Percentiles rank a stretch among this genome's conserved stretches.
These are phyloP conservation scores for Spinibarbus caldwelli DNA, from an alignment of 2,797 vertebrate species.

Conservation along the genomic window DNA sequence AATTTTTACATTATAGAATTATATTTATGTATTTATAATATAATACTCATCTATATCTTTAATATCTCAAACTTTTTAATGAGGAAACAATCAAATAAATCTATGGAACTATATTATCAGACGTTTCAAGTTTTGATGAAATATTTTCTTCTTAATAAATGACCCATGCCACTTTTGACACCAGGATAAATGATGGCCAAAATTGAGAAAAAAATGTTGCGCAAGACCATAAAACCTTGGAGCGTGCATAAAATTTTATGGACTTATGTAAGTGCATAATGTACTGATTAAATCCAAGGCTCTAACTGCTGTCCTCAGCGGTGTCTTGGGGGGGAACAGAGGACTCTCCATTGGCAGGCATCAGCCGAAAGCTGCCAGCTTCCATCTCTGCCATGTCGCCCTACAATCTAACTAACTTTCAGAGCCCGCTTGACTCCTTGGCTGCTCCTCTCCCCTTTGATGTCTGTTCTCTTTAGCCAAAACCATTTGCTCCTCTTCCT, in stretches of 20 bases:
- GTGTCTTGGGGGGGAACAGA: constrained; percentile 58
- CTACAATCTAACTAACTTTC: constrained; percentile 71
- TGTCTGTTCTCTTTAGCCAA: constrained; percentile 60
- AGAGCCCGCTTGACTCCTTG: constrained; percentile 56
- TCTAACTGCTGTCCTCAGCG: constrained; percentile 58
- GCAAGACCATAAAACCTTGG: constrained; percentile 48
- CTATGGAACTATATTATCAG: background rate
- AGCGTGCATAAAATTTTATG: constrained; percentile 65
- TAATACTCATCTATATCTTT: background rate
- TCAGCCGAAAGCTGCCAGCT: constrained; percentile 63
- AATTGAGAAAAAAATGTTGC: constrained; percentile 53
- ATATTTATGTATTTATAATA: background rate
- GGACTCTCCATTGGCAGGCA: constrained; percentile 66
- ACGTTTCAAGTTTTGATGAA: background rate
- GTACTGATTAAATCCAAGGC: constrained; percentile 71
- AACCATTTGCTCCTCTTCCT: constrained; percentile 58
- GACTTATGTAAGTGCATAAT: constrained; percentile 63
- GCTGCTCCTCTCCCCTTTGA: constrained; percentile 57
- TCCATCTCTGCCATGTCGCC: constrained; percentile 68
- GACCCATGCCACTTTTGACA: constrained; percentile 26
- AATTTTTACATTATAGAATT: background rate
- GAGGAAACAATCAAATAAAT: background rate
- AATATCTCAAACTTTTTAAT: background rate
- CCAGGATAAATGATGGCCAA: constrained; percentile 51
- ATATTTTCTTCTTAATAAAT: constrained; percentile 37